A percentile compares a stretch with the other conserved stretches of the same genome.
Evolutionary conservation across 2,113 vertebrate genomes (phyloP).

Genomic region (Rhipidura dahli): DNA sequence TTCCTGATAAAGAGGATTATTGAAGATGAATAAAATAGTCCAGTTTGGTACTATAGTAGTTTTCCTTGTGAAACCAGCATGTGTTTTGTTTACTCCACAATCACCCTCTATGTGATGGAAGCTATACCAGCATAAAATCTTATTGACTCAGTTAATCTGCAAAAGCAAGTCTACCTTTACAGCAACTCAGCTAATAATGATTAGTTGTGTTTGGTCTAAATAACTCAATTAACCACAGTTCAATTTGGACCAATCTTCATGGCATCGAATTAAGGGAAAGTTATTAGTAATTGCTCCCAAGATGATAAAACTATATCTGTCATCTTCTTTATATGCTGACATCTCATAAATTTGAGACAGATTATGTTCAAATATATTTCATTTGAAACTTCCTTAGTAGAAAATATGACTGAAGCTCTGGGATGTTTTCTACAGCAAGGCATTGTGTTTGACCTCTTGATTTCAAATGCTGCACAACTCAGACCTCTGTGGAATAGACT

Average conservation of each 20-base stretch:
- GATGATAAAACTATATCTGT: not conserved
- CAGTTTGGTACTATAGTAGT: not conserved
- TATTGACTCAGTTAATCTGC: not conserved
- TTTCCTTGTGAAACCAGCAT: not conserved
- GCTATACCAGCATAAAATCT: not conserved
- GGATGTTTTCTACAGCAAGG: not conserved
- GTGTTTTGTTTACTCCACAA: not conserved
- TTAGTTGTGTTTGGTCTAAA: not conserved
- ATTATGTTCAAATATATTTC: not conserved
- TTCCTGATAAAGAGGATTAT: not conserved
- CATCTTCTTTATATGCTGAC: not conserved
- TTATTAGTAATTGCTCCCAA: not conserved
- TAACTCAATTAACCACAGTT: not conserved
- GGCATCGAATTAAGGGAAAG: not conserved
- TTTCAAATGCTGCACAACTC: not conserved
- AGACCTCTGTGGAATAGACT: not conserved
- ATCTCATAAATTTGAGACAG: not conserved
- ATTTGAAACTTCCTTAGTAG: not conserved
- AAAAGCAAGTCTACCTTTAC: not conserved
- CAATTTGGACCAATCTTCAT: not conserved
- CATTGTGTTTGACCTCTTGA: not conserved
- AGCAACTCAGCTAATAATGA: not conserved
- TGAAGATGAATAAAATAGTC: not conserved
- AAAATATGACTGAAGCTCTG: not conserved
- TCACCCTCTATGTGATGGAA: not conserved